Conservation (phyloP, 2,113 vertebrate genomes). For the Semnornis frantzii region DNA sequence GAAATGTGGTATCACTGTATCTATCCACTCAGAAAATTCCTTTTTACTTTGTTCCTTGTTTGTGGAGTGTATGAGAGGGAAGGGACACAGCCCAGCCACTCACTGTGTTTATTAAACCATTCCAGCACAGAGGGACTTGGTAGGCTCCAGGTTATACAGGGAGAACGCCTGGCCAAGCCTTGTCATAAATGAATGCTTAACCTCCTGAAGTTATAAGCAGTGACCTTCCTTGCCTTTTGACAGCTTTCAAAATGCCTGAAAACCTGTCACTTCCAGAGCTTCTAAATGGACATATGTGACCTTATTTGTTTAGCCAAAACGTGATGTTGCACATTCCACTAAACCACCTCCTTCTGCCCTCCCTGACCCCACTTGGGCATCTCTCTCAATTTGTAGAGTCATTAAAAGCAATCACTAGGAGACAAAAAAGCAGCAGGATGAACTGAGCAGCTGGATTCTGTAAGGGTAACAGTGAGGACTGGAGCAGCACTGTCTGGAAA, state of each 20-base stretch:
- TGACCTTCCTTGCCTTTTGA: neutral
- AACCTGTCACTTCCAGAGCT: neutral
- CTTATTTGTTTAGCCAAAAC: neutral
- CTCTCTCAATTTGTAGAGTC: neutral
- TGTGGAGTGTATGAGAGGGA: neutral
- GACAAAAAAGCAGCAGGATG: neutral
- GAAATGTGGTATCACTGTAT: neutral
- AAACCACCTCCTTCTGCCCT: neutral
- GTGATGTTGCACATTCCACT: neutral
- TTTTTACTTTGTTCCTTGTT: neutral
- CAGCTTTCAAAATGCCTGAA: neutral
- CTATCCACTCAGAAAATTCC: neutral
- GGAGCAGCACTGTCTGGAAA: neutral
- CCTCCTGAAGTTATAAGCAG: neutral
- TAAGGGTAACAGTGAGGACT: fast-evolving
- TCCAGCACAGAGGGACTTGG: neutral
- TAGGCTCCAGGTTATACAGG: neutral
- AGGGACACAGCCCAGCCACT: neutral
- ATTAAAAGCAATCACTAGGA: neutral
- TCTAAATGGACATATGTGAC: neutral
- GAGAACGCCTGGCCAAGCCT: neutral
- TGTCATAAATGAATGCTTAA: neutral
- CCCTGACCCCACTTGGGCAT: neutral
- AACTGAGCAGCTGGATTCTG: neutral
- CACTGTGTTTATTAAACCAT: neutral